Evolutionary conservation across 2,797 vertebrate genomes (phyloP).

Genomic region (Manis javanica): DNA sequence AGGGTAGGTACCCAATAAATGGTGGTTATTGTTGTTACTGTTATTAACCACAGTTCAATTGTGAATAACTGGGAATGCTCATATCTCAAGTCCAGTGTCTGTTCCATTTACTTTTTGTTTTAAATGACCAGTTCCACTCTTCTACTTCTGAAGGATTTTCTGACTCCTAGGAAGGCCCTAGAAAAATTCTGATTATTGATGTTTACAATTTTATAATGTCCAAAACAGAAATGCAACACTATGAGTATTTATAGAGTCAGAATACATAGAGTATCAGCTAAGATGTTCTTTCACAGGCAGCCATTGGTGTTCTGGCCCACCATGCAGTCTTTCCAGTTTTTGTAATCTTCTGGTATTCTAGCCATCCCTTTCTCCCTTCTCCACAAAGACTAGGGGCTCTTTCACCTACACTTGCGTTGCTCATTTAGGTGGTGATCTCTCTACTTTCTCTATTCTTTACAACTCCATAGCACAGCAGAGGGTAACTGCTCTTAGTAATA

Average conservation of each 20-base stretch:
- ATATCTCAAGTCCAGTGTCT: background rate
- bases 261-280: background rate
- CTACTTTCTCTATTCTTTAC: background rate
- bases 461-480: background rate
- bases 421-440: background rate
- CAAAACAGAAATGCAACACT: background rate
- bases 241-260: background rate
- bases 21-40: background rate
- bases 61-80: background rate
- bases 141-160: constrained; percentile 40
- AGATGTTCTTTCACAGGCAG: background rate
- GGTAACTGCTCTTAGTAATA: background rate
- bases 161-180: background rate
- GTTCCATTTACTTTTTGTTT: constrained; percentile 18
- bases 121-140: background rate
- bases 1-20: background rate
- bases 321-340: background rate
- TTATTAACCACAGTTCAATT: constrained; percentile 12
- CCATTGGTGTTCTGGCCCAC: background rate
- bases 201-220: background rate
- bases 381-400: background rate
- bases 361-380: background rate
- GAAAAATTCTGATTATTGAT: background rate
- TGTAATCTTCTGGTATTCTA: background rate
- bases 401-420: background rate